Conservation (phyloP, 1,140 invertebrate genomes). For the Drosophila malerkotliana region DNA sequence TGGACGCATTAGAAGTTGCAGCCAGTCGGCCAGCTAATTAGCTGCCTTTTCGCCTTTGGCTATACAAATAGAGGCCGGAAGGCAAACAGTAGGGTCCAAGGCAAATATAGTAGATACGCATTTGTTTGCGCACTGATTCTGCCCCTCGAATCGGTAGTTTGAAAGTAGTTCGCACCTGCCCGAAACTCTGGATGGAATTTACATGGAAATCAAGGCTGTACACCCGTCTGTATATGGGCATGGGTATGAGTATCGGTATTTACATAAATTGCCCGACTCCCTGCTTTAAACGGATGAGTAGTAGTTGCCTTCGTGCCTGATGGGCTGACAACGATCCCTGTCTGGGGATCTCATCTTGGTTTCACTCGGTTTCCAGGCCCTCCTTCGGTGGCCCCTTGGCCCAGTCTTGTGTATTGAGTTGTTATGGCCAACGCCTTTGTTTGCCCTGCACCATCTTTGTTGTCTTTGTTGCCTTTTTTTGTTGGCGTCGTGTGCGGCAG, state of each 20-base stretch:
- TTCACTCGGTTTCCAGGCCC: conserved; percentile 7
- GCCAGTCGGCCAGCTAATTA: conserved; percentile 56
- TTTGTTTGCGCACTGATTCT: conserved; percentile 32
- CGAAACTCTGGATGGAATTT: conserved; percentile 29
- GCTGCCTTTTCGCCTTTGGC: conserved; percentile 46
- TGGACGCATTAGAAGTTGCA: conserved; percentile 66
- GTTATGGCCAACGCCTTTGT: conserved; percentile 80
- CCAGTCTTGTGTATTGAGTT: conserved; percentile 71
- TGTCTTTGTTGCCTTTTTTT: conserved; percentile 26
- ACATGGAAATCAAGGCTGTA: conserved; percentile 66
- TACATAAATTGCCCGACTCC: conserved; percentile 62
- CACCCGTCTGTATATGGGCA: neutral
- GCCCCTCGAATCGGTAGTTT: conserved; percentile 47
- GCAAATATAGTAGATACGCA: conserved; percentile 20
- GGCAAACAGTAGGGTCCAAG: conserved; percentile 31
- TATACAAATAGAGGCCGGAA: conserved; percentile 35
- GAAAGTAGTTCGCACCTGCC: conserved; percentile 77
- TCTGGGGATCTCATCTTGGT: conserved; percentile 33
- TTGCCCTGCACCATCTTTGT: conserved; percentile 60
- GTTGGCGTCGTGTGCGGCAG: conserved; percentile 69
- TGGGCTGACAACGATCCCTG: conserved; percentile 13
- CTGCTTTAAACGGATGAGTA: neutral
- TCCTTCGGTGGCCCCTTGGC: conserved; percentile 7
- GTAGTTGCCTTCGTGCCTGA: conserved; percentile 1
- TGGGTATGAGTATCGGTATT: conserved; percentile 31